Evolutionary conservation across 1,140 invertebrate species (phyloP).

Genomic region (Euura lappo): DNA sequence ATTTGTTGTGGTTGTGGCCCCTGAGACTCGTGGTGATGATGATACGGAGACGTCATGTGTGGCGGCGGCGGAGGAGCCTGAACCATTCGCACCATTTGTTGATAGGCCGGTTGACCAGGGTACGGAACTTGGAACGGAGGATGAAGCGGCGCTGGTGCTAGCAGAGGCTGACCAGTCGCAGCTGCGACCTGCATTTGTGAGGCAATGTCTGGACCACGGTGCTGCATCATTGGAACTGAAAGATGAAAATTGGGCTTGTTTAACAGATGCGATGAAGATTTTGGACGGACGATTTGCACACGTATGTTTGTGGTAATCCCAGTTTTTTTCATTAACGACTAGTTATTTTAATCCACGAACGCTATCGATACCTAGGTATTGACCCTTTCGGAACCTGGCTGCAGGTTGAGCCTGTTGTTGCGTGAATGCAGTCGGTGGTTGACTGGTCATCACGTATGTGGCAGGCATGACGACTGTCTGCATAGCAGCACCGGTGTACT

Average conservation of each 20-base stretch:
- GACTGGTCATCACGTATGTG: conserved; percentile 59
- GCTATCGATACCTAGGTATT: conserved; percentile 36
- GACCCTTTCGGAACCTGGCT: conserved; percentile 59
- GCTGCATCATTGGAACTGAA: conserved; percentile 67
- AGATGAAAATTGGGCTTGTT: conserved; percentile 10
- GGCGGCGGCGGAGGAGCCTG: conserved; percentile 56
- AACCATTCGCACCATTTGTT: conserved; percentile 60
- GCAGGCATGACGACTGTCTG: conserved; percentile 59
- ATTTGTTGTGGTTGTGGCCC: conserved; percentile 60
- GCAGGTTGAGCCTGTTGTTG: conserved; percentile 58
- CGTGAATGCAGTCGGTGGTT: conserved; percentile 58
- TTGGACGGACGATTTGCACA: no score
- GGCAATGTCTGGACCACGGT: conserved; percentile 67
- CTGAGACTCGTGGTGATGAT: conserved; percentile 64
- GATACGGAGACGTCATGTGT: conserved; percentile 68
- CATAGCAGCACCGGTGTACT: conserved; percentile 58
- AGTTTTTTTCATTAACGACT: no score
- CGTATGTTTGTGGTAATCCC: no score
- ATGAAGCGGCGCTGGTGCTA: conserved; percentile 75
- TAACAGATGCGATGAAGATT: no score
- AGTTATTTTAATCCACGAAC: background rate
- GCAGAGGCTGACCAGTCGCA: conserved; percentile 83
- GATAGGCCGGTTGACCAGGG: conserved; percentile 62
- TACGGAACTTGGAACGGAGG: conserved; percentile 69
- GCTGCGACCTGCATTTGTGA: conserved; percentile 77